A percentile compares a stretch with the other conserved stretches of the same genome.
These are phyloP conservation scores for Calameuta filiformis DNA, from an alignment of 2,888 invertebrate species.

Conservation along the genomic window DNA sequence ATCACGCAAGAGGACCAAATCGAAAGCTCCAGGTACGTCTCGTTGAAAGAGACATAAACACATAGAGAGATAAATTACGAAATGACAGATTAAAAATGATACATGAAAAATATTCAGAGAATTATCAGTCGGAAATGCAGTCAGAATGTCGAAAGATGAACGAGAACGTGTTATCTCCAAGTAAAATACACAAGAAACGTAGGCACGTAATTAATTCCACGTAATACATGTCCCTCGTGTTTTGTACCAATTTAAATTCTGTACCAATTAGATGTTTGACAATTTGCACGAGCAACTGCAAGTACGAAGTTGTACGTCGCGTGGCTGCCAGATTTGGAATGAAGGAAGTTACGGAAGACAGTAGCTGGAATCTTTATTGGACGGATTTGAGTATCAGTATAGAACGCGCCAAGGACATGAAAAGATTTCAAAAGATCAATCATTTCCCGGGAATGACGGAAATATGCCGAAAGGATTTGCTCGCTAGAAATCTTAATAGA, in stretches of 20 bases:
- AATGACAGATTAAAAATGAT: neutral
- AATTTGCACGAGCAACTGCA: constrained; percentile 78
- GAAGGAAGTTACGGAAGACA: constrained; percentile 81
- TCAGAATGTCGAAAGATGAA: constrained; percentile 15
- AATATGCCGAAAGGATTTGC: constrained; percentile 88
- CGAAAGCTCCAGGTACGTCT: neutral
- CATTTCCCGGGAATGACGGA: constrained; percentile 94
- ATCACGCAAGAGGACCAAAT: neutral
- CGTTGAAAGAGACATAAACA: neutral
- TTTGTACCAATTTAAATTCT: neutral
- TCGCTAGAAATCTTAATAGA: constrained; percentile 89
- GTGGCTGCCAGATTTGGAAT: constrained; percentile 79
- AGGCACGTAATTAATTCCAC: constrained; percentile 33
- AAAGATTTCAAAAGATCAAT: constrained; percentile 90
- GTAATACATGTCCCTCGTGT: neutral
- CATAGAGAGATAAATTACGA: neutral
- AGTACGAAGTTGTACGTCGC: constrained; percentile 79
- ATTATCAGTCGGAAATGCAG: neutral
- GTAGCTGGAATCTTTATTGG: constrained; percentile 93
- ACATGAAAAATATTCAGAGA: neutral
- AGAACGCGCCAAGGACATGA: constrained; percentile 91
- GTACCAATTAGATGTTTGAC: constrained; percentile 54
- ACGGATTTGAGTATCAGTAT: constrained; percentile 88
- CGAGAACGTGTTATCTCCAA: constrained; percentile 25
- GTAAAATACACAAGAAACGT: constrained; percentile 45